Evolutionary conservation across 2,113 vertebrate species (phyloP).

Genomic region (Syrmaticus mikado): DNA sequence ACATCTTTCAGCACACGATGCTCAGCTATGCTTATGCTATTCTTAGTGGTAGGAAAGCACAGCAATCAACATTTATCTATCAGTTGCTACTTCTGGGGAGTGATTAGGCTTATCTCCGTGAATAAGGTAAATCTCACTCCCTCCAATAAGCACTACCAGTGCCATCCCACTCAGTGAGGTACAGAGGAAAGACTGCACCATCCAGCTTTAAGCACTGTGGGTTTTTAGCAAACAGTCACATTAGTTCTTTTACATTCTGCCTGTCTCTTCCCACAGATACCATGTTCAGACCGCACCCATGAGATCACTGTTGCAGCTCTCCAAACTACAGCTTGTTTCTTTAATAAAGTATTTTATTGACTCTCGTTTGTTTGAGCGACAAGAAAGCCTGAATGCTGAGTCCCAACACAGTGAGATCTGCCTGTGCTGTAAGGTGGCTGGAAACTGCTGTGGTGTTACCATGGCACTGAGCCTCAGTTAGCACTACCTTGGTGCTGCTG

Average conservation of each 20-base stretch:
- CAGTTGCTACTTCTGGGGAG: neutral
- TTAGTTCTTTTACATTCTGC: neutral
- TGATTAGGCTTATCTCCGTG: neutral
- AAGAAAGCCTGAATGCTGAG: neutral
- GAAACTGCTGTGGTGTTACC: neutral
- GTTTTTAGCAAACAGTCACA: neutral
- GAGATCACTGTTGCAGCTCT: neutral
- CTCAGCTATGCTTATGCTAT: neutral
- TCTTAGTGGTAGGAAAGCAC: neutral
- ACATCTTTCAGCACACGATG: neutral
- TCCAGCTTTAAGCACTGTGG: neutral
- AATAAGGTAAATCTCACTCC: neutral
- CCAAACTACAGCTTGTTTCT: neutral
- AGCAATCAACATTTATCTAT: neutral
- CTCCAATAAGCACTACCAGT: neutral
- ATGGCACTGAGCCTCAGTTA: constrained; percentile 5
- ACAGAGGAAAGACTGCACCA: neutral
- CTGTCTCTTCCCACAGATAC: neutral
- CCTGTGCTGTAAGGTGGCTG: neutral
- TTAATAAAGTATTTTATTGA: neutral
- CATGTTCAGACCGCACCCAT: neutral
- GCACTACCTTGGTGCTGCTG: neutral
- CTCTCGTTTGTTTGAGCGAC: neutral
- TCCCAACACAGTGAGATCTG: neutral
- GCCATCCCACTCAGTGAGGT: neutral